Evolutionary conservation across 2,888 invertebrate genomes (phyloP).

Genomic region (Pachydiplax longipennis): DNA sequence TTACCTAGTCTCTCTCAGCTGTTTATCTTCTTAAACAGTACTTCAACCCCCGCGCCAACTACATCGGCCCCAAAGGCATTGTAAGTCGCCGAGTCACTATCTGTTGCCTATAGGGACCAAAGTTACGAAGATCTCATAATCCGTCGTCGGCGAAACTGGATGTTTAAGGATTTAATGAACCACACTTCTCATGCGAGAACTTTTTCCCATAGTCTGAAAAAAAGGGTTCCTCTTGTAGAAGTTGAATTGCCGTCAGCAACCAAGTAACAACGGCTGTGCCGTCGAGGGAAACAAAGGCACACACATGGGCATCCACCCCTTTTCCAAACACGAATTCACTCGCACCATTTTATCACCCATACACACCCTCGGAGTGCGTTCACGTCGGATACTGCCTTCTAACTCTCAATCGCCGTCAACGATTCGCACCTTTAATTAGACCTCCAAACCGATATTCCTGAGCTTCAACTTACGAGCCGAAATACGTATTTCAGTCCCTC

Average conservation of each 20-base stretch:
- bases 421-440: no score
- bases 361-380: neutral
- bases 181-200: neutral
- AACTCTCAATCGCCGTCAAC: no score
- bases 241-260: neutral
- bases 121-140: neutral
- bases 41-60: neutral
- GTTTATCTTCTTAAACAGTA: neutral
- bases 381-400: no score
- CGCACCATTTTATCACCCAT: neutral
- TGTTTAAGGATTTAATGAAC: neutral
- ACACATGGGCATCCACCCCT: neutral
- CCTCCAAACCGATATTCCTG: no score
- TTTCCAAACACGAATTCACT: neutral
- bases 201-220: neutral
- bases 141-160: neutral
- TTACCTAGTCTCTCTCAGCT: neutral
- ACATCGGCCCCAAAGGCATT: neutral
- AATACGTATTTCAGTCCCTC: no score
- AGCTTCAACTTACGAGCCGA: no score
- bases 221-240: neutral
- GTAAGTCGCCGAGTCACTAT: neutral
- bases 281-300: neutral
- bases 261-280: neutral
- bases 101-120: neutral